phyloP scores from a whole-genome alignment of 2,888 invertebrate genomes.

The Pristionchus mayeri region DNA sequence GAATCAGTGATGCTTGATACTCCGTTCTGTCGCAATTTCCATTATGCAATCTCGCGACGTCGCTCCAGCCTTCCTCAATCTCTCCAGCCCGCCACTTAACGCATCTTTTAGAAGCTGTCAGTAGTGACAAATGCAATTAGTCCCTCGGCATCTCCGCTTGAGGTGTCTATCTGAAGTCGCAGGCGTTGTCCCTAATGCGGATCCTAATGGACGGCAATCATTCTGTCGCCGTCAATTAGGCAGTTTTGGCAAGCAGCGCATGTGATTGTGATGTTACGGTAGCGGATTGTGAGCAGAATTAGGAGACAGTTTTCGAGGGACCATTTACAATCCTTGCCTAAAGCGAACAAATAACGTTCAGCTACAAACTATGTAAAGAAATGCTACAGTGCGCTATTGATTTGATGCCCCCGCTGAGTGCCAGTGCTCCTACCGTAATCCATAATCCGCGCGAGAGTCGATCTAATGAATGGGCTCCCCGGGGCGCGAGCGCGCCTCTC shows the following conservation, averaged over 20 bases:
- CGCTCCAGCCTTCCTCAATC: no score
- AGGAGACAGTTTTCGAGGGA: no score
- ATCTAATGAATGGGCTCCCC: slow-evolving; percentile 37
- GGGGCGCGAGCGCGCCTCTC: not conserved
- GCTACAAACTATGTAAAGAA: no score
- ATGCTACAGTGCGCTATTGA: not conserved
- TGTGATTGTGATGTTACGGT: not conserved
- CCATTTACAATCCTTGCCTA: no score
- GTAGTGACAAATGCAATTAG: slow-evolving; percentile 30
- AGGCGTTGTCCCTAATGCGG: no score
- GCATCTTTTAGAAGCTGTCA: not conserved
- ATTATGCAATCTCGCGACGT: no score
- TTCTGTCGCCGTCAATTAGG: slow-evolving; percentile 32
- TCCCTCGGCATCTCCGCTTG: not conserved
- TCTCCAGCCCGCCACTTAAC: slow-evolving; percentile 14
- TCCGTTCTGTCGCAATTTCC: no score
- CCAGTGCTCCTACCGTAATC: not conserved
- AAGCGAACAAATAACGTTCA: no score
- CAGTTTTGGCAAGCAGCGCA: not conserved
- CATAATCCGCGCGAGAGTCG: slow-evolving; percentile 21
- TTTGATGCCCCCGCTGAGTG: not conserved
- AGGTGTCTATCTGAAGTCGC: slow-evolving; percentile 32
- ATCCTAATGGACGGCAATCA: slow-evolving; percentile 27
- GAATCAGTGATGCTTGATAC: no score
- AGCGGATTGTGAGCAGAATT: not conserved